These are phyloP conservation scores for Danionella cerebrum DNA, from an alignment of 2,113 vertebrate species.

Conservation along the genomic window DNA sequence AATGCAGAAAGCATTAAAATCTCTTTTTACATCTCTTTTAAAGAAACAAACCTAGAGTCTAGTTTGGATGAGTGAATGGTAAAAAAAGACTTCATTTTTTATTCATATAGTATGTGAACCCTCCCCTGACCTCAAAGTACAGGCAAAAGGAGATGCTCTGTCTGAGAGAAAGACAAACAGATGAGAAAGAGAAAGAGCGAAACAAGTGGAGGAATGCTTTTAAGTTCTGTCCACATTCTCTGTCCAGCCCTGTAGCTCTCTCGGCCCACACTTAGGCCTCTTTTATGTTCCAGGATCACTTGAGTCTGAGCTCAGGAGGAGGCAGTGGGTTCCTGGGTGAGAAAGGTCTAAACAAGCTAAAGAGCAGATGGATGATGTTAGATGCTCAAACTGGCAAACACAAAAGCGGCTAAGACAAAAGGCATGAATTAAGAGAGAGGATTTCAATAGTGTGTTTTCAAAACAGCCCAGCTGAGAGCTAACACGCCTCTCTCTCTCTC, in stretches of 20 bases:
- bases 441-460: conserved; percentile 98
- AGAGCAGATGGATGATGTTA: conserved; percentile 99
- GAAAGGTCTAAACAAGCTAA: conserved; percentile 87
- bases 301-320: conserved; percentile 81
- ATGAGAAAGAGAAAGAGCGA: background rate
- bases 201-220: conserved; percentile 73
- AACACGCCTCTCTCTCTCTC: conserved; percentile 57
- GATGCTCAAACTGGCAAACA: conserved; percentile 99
- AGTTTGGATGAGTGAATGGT: background rate
- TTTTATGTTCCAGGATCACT: conserved; percentile 87
- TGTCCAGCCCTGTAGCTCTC: conserved; percentile 35
- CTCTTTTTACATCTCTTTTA: too few relatives aligned
- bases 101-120: background rate
- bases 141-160: background rate
- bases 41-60: too few relatives aligned
- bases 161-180: background rate
- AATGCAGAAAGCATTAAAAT: too few relatives aligned
- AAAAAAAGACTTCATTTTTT: background rate
- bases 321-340: conserved; percentile 79
- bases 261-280: conserved; percentile 68
- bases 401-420: conserved; percentile 96
- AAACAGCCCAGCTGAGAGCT: conserved; percentile 97
- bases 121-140: background rate
- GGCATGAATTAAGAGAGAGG: conserved; percentile 89
- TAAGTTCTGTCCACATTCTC: conserved; percentile 62